Evolutionary conservation across 2,113 vertebrate species (phyloP), one percentile per base, ranked within the genome.

Genomic region (Hassar affinis): DNA sequence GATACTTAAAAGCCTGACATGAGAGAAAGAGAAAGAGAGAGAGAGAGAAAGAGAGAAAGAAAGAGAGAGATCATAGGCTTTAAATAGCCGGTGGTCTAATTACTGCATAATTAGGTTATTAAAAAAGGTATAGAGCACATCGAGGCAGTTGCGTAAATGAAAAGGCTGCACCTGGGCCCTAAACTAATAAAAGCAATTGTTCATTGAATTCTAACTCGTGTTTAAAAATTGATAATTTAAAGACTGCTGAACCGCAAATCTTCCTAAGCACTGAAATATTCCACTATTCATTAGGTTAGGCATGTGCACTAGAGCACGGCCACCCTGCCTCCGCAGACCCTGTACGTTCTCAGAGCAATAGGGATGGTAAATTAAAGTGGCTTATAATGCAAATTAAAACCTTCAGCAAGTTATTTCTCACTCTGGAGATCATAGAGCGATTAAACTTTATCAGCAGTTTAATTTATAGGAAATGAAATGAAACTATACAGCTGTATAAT

Each of bases 11-110:
- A 82, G 57, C 47, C 59, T 71, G 71, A 51, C 47, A 2, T 18
- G 25, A 27, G 59, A 54, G 18, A 33, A 56, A 42, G 35, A 25
- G 38, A n/a, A 79, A 68, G 30, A 59, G 47, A 15, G 6, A 83
- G 38, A 77, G 52, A 80, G 59, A 54, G 33, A 57, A 66, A 51
- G 33, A 27, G 47, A 74, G 75, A 64, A 61, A 69, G 59, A 54
- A 51, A 69, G 59, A 77, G 45, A 9, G 12, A 52, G 52, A 69
- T n/a, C 10, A 62, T 7, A 9, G 52, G 38, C 54, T 86, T 82
- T 22, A 84, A 86, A 82, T 59, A 77, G 82, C 72, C 59, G 82
- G 64, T 49, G 72, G 68, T 71, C 64, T 82, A 79, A 85, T 86
- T 86, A 84, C 33, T 61, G 57, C 11, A 61, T 84, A 82, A 82